Evolutionary conservation across 2,113 vertebrate species (phyloP).

Genomic region (Bos indicus): DNA sequence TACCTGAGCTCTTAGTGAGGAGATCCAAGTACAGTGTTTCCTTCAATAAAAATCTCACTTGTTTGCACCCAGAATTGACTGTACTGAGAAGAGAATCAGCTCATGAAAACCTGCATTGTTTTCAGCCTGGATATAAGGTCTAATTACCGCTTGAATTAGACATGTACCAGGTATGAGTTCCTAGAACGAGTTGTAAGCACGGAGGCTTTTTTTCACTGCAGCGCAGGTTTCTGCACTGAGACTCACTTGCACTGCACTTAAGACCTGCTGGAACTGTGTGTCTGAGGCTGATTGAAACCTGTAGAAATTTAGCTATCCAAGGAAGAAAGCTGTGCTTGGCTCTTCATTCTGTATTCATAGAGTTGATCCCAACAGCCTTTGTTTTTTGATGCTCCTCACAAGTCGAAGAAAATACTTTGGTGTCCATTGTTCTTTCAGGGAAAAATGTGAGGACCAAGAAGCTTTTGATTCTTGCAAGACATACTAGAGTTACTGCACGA

Average conservation of each 20-base stretch:
- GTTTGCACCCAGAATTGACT: neutral
- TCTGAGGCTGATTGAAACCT: neutral
- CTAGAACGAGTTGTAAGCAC: neutral
- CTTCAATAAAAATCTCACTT: neutral
- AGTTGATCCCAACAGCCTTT: neutral
- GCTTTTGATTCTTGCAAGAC: neutral
- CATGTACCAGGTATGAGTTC: neutral
- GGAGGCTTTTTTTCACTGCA: neutral
- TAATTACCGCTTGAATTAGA: neutral
- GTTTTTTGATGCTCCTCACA: neutral
- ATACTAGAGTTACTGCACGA: neutral
- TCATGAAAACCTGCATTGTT: neutral
- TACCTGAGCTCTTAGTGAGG: neutral
- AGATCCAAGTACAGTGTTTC: neutral
- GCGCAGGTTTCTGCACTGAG: neutral
- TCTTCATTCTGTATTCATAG: neutral
- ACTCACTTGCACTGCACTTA: neutral
- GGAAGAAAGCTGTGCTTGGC: neutral
- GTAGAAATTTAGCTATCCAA: neutral
- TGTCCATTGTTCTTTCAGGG: neutral
- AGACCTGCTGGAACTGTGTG: neutral
- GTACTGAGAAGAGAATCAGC: neutral
- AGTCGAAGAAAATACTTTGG: neutral
- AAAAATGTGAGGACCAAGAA: neutral
- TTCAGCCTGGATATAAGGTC: neutral